Base-by-base conservation (phyloP, 2,888 invertebrate genomes). In the Epirrhoe tristata region DNA sequence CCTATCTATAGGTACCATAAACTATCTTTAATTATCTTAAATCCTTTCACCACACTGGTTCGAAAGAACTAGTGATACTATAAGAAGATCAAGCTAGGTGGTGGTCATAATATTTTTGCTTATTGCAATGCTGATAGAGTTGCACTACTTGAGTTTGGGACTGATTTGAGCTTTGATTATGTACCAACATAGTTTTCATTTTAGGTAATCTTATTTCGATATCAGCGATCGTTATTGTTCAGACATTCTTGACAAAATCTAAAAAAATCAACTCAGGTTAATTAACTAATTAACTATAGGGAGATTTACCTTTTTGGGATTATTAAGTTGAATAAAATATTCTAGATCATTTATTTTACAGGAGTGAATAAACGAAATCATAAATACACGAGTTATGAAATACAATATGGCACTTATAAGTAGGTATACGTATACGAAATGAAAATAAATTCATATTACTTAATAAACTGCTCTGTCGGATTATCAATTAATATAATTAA, bases 401-500 rank as follows among this genome's bases (percentile, higher is more conserved):
- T 63, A 63, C 59, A 59, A 54, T 69, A 69, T 69, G 68, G 68
- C 68, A 68, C 68, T 68, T 68, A 68, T 61, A 66, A 63, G 50
- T 66, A 65, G 62, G 55, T 61, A 60, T 58, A 65, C 58, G 63
- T 61, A 63, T 69, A 67, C 62, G 43, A 63, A 67, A 70, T 69
- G 56, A 69, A 74, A 68, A 67, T 63, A 66, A 60, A 52, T 60
- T 67, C 39, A 67, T 62, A 52, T 70, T 63, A 67, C 66, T 63
- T 74, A 72, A 68, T 69, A 69, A 67, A 68, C 69, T 72, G 69
- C 48, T 66, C 65, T 66, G 67, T 69, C 57, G 63, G 69, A 72
- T 83, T 81, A 82, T 81, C 84, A 89, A 88, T 87, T 83, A 85
- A 85, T 89, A 87, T 88, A 89, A 89, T 88, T 82, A 88, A 86